Evolutionary conservation across 2,888 invertebrate species (phyloP), one percentile per base, ranked within the genome.

Genomic region (Ephialtes manifestator): DNA sequence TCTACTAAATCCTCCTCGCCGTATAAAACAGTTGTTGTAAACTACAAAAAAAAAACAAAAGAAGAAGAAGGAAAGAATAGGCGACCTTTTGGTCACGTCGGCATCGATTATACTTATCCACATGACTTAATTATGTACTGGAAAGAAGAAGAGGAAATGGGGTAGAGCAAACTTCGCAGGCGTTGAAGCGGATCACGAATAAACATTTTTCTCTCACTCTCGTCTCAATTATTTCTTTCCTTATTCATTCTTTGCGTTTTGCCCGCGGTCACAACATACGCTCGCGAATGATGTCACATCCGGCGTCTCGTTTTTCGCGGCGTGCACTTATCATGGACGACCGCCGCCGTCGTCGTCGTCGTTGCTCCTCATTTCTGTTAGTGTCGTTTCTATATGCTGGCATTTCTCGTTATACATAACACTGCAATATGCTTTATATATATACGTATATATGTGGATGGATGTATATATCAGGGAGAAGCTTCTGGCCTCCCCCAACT

Each of bases 221-320:
- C 11, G 18, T 71, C 51, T 51, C 18, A 18, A 46, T 60, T 74
- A 10, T n/a, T 46, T 80, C 72, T 39, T 67, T 70, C 74, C 46
- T 75, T 81, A 46, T 72, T 75, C 68, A 63, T 75, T 60, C 46
- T 72, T 74, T 72, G 81, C 53, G 51, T 31, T 63, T 77, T 51
- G 70, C 74, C 46, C 68, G 58, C 81, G 81, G 83, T 84, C 82
- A 77, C 78, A 82, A 84, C 84, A 81, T 77, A 58, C 63, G 71
- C 71, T 71, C 77, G 51, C 83, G 84, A 85, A 85, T 92, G 92
- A 92, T 91, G 91, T 92, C 91, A 92, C 86, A 92, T 92, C 92
- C 92, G 92, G 92, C 90, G 91, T 92, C 90, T 90, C 89, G 89
- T 92, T 92, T 92, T 92, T 88, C 87, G 88, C 88, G 85, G 84